phyloP scores from a whole-genome alignment of 2,113 vertebrate genomes.

The Aythya baeri region DNA sequence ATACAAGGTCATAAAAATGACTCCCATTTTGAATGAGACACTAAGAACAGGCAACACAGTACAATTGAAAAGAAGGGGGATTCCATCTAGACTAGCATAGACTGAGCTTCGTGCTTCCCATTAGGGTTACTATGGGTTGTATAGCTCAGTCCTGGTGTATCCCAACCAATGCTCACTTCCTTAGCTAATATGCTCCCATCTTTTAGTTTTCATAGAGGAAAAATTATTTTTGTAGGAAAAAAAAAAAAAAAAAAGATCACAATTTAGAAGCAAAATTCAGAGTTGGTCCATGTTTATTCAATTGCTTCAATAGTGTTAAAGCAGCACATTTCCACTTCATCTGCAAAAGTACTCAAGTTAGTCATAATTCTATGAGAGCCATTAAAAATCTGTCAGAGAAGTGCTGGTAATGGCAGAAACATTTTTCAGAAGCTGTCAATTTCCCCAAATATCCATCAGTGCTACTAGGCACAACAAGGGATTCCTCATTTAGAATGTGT shows the following conservation, averaged over 20 bases:
- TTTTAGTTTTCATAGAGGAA: neutral
- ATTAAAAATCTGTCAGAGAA: constrained; percentile 78
- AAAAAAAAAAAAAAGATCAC: neutral
- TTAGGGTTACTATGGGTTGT: constrained; percentile 43
- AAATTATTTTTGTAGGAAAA: neutral
- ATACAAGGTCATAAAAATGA: neutral
- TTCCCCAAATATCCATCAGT: constrained; percentile 69
- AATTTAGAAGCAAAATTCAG: neutral
- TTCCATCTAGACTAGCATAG: constrained; percentile 34
- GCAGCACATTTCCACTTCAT: constrained; percentile 57
- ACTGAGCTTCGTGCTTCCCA: constrained; percentile 14
- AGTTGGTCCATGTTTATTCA: neutral
- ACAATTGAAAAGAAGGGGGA: neutral
- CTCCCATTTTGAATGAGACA: neutral
- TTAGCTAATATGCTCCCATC: neutral
- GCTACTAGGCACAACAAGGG: constrained; percentile 53
- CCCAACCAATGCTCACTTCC: neutral
- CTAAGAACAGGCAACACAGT: neutral
- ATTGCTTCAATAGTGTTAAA: constrained; percentile 36
- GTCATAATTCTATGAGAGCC: constrained; percentile 57
- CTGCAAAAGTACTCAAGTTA: constrained; percentile 60
- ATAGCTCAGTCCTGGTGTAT: neutral
- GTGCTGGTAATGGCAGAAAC: constrained; percentile 68
- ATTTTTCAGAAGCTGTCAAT: constrained; percentile 73
- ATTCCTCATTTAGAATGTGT: constrained; percentile 71